Base-by-base conservation (phyloP, 2,888 invertebrate genomes). In the Polyommatus icarus region DNA sequence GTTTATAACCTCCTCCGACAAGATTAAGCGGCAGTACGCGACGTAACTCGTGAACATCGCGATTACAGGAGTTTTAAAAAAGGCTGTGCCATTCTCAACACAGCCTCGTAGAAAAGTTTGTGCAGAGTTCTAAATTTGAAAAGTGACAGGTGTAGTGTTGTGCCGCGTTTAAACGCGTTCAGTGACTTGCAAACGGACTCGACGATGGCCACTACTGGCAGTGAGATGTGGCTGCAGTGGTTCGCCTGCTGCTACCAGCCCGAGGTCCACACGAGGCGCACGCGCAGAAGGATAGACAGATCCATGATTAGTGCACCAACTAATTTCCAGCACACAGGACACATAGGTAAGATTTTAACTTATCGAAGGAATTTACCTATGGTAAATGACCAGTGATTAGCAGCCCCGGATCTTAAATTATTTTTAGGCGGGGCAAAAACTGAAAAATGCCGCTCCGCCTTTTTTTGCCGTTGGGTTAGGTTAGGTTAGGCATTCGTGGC, bases 281-380 rank as follows among this genome's bases (percentile, higher is more conserved):
- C 95, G 82, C 95, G 97, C 86, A 95, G 96, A 91, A 95, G 97
- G 91, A 97, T 97, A 95, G 97, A 97, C 93, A 96, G 98, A 81
- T 98, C 98, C 80, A 99, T 99, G 99, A 99, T 99, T 87, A 98
- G 99, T 57, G 96, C 96, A 83, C 99, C 99, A 18, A 99, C 98
- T 83, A 98, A 99, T 94, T 99, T 99, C 90, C 97, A 97, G 87
- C 99, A 99, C 91, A 99, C 99, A 71, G 98, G 97, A 84, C 94
- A 94, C 84, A 93, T 94, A 90, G 94, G 94, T 94, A 83, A 87
- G 89, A 80, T 24, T 24, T 12, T 36, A 36, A 36, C 1, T 57
- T 57, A 57, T 57, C 18, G 4, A 57, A 57, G 18, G n/a, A n/a
- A 57, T 32, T 32, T 32, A 32, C 32, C 32, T 32, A 32, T 32